Evolutionary conservation across 2,888 invertebrate genomes (phyloP).

Genomic region (Trachelus tabidus): DNA sequence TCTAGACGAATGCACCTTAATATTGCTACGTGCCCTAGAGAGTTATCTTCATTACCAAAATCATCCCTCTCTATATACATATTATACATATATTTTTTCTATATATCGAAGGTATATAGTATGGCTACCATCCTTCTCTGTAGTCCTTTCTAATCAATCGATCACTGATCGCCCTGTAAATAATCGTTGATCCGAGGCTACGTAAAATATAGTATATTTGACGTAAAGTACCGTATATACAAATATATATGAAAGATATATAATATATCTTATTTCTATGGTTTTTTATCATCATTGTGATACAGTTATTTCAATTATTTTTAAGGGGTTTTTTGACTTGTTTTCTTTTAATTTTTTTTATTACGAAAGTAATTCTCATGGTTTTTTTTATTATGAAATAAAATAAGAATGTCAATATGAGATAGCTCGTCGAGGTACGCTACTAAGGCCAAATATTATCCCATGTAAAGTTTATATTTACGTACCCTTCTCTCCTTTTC

Average conservation of each 20-base stretch:
- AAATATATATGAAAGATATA: background rate
- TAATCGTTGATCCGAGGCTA: background rate
- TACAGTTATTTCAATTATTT: background rate
- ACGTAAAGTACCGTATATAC: background rate
- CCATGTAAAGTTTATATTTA: background rate
- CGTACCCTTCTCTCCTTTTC: background rate
- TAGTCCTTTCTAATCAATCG: background rate
- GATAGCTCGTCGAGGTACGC: background rate
- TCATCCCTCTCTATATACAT: background rate
- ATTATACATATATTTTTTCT: background rate
- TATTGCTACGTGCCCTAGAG: background rate
- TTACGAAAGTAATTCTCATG: too few relatives aligned
- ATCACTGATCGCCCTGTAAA: background rate
- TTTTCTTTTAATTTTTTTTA: background rate
- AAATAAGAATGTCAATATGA: background rate
- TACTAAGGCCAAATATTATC: background rate
- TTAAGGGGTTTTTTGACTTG: background rate
- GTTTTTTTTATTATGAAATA: too few relatives aligned
- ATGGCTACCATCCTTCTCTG: background rate
- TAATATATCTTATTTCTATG: background rate
- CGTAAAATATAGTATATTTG: background rate
- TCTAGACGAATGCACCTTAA: background rate
- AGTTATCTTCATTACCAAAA: background rate
- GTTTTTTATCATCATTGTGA: background rate
- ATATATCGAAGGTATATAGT: background rate